Evolutionary conservation across 2,113 vertebrate species (phyloP), one percentile per base, ranked within the genome.

Genomic region (Tursiops truncatus): DNA sequence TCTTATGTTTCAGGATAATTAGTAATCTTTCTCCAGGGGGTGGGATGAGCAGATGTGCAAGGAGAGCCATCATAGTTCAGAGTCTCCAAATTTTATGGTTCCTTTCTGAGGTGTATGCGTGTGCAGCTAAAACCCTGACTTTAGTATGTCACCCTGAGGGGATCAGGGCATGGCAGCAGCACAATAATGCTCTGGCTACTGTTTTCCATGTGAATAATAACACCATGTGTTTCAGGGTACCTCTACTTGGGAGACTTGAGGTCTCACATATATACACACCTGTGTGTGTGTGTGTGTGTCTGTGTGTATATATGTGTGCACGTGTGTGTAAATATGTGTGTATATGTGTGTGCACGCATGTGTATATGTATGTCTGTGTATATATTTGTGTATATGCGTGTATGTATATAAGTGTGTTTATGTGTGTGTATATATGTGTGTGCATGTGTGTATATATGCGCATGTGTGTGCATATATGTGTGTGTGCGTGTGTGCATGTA

Each of bases 261-360:
- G 9, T 79, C 56, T 92, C 28, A 23, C 12, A 68, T 6, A 76
- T 2, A 58, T 3, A 41, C 36, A 73, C 71, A 63, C 5, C 9
- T 0, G 0, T 25, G 11, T 15, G 21, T 20, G 0, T 2, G 25
- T 25, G 0, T 20, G n/a, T 6, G 3, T 60, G 21, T 60, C 2
- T 60, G 21, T 23, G 58, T 60, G 2, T 58, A 21, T 58, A 0
- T 6, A 9, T 2, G 8, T 6, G 28, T 31, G 47, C 41, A 15
- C 7, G 38, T 28, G 9, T 13, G 6, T 67, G 12, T 25, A 33
- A 50, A 38, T 47, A 13, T 21, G 26, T n/a, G 28, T 28, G n/a
- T 53, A 8, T 5, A 31, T 76, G 25, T 65, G 11, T 6, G 25
- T 25, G 26, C 23, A 9, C 5, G 20, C 14, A 3, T 13, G 6